Conservation (phyloP, 2,888 invertebrate species). For the Xylophagus ater region DNA sequence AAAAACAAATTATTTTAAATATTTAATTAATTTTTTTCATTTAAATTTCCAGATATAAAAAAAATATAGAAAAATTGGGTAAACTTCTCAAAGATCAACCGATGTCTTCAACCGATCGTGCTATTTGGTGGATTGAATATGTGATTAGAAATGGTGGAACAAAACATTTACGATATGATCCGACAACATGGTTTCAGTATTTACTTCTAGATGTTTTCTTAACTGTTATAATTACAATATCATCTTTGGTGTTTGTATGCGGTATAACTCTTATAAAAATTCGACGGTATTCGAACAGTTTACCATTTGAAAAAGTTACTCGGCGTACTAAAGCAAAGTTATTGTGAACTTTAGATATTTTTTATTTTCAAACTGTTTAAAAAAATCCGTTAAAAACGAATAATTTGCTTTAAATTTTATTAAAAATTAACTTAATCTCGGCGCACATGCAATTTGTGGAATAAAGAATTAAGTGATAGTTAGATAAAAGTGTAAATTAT, state of each 20-base stretch:
- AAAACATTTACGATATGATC: slow-evolving; percentile 18
- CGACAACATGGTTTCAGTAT: slow-evolving; percentile 23
- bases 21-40: slow-evolving; percentile 4
- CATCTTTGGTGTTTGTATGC: slow-evolving; percentile 5
- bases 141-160: slow-evolving; percentile 22
- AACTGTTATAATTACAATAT: slow-evolving; percentile 14
- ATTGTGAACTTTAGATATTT: too few relatives aligned
- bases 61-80: slow-evolving; percentile 20
- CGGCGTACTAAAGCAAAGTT: slow-evolving; percentile 15
- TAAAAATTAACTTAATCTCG: too few relatives aligned
- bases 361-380: too few relatives aligned
- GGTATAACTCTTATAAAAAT: slow-evolving; percentile 16
- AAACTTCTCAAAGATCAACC: slow-evolving; percentile 21
- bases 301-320: slow-evolving; percentile 24
- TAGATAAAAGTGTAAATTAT: too few relatives aligned
- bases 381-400: too few relatives aligned
- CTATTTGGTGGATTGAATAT: slow-evolving; percentile 25
- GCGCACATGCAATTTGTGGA: too few relatives aligned
- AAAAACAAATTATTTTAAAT: not conserved
- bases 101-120: slow-evolving; percentile 21
- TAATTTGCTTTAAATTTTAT: too few relatives aligned
- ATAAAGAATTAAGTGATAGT: too few relatives aligned
- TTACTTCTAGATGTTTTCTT: slow-evolving; percentile 22
- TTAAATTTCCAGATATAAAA: slow-evolving; percentile 18
- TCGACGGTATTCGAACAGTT: slow-evolving; percentile 23